phyloP scores from a whole-genome alignment of 2,888 invertebrate species.

The Eristalis intricaria region DNA sequence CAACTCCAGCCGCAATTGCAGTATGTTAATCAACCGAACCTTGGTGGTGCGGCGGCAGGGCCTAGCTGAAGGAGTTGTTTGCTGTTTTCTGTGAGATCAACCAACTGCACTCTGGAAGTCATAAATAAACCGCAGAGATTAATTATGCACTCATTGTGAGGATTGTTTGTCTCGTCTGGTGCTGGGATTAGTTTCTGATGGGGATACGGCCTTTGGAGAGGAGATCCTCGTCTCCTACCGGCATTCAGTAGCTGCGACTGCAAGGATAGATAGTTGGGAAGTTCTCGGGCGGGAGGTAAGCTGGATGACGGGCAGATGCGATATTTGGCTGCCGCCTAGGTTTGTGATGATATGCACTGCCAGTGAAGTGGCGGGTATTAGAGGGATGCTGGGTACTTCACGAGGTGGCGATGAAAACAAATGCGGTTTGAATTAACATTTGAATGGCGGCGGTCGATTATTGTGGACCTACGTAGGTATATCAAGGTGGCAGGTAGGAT shows the following conservation, averaged over 20 bases:
- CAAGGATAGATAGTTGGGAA: slow-evolving; percentile 3
- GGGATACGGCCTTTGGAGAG: slow-evolving; percentile 19
- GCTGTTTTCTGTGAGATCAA: slow-evolving; percentile 63
- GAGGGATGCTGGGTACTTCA: not conserved
- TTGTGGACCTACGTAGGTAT: no score
- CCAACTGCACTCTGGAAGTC: slow-evolving; percentile 56
- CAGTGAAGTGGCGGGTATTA: no score
- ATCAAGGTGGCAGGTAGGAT: no score
- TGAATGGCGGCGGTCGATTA: no score
- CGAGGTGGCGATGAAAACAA: not conserved
- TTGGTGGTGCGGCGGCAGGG: slow-evolving; percentile 7
- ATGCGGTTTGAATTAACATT: not conserved
- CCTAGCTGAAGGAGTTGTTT: slow-evolving; percentile 57
- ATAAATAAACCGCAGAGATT: slow-evolving; percentile 71
- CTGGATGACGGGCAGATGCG: slow-evolving; percentile 1
- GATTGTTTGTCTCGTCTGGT: slow-evolving; percentile 46
- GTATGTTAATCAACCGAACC: slow-evolving; percentile 66
- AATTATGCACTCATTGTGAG: slow-evolving; percentile 55
- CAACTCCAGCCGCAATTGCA: slow-evolving; percentile 42
- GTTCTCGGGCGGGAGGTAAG: not conserved
- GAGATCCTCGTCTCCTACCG: no score
- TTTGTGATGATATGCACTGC: not conserved
- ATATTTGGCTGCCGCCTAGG: not conserved
- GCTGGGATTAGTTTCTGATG: slow-evolving; percentile 31
- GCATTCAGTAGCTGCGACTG: not conserved